phyloP scores from a whole-genome alignment of 1,140 invertebrate genomes.

The Heliconius nattereri region DNA sequence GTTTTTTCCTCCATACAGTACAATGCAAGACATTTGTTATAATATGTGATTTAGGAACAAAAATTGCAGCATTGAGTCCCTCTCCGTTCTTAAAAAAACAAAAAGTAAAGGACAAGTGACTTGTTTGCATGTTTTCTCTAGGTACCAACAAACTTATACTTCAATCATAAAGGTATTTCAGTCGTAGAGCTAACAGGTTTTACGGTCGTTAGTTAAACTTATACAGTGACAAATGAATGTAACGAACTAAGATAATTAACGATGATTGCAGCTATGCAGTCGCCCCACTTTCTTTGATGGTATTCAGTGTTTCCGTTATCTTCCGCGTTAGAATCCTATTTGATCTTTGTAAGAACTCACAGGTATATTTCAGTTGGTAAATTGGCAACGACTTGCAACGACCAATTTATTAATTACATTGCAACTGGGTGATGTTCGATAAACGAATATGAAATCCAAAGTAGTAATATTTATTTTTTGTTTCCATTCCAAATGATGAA shows the following conservation, averaged over 20 bases:
- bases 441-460: not conserved
- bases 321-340: conserved; percentile 21
- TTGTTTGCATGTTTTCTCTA: not conserved
- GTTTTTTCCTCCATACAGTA: too few relatives aligned
- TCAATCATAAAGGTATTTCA: not conserved
- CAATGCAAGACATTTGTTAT: too few relatives aligned
- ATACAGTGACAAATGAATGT: conserved; percentile 30
- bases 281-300: conserved; percentile 38
- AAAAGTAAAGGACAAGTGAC: not conserved
- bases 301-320: conserved; percentile 9
- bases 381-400: conserved; percentile 11
- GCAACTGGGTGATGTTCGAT: not conserved
- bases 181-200: not conserved
- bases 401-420: conserved; percentile 7
- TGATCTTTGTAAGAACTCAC: not conserved
- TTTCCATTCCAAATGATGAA: not conserved
- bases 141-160: not conserved
- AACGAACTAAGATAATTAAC: conserved; percentile 26
- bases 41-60: too few relatives aligned
- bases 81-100: too few relatives aligned
- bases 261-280: conserved; percentile 31
- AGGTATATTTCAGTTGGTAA: conserved; percentile 3
- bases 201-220: conserved; percentile 17
- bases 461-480: not conserved
- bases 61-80: too few relatives aligned